A percentile compares a stretch with the other conserved stretches of the same genome.
Evolutionary conservation across 2,888 invertebrate species (phyloP).

Genomic region (Lasioglossum lativentre): DNA sequence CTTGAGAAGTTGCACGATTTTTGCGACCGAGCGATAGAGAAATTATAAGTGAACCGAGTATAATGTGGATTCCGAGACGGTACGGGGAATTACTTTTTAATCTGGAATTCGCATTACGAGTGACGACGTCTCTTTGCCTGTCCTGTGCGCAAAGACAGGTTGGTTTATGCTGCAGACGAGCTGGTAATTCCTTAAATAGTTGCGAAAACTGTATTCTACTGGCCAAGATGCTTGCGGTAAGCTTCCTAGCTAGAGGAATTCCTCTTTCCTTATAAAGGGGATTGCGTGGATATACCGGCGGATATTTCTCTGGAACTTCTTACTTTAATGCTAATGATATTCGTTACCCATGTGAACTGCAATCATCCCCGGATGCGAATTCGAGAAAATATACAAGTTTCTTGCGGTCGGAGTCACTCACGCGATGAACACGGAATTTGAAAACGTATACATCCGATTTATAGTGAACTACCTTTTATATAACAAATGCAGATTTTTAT

Average conservation of each 20-base stretch:
- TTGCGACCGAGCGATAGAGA: neutral
- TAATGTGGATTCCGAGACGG: neutral
- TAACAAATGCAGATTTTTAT: no score
- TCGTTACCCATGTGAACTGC: slow-evolving; percentile 5
- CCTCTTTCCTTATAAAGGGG: slow-evolving; percentile 17
- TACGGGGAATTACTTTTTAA: slow-evolving; percentile 1
- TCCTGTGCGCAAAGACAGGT: neutral
- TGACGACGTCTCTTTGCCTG: neutral
- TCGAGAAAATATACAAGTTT: neutral
- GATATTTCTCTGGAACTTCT: slow-evolving; percentile 28
- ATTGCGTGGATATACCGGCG: neutral
- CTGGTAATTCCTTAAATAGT: slow-evolving; percentile 24
- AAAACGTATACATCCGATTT: neutral
- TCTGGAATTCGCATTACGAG: neutral
- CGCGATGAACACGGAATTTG: neutral
- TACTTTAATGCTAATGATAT: neutral
- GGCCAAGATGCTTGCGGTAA: slow-evolving; percentile 23
- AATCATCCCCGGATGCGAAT: neutral
- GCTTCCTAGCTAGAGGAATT: slow-evolving; percentile 14
- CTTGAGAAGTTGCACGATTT: neutral
- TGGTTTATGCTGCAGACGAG: neutral
- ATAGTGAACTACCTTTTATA: neutral
- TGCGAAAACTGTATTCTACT: slow-evolving; percentile 10
- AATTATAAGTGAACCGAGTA: neutral
- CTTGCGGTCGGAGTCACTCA: neutral